These are phyloP conservation scores for Drosophila hydei DNA, from an alignment of 1,140 invertebrate species.

Conservation along the genomic window DNA sequence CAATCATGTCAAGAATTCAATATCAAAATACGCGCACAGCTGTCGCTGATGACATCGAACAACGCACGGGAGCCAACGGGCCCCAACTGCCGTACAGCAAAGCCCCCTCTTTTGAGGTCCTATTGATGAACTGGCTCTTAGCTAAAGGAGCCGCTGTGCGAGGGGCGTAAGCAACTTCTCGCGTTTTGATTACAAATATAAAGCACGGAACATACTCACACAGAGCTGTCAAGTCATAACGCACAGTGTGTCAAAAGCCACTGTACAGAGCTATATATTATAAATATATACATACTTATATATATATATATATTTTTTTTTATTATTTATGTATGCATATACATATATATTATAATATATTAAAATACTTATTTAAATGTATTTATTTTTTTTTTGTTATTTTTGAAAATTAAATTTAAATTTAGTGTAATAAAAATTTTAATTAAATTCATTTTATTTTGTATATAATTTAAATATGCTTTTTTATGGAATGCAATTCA, in stretches of 20 bases:
- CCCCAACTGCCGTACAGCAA: slow-evolving; percentile 2
- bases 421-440: too few species aligned
- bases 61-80: slow-evolving; percentile 34
- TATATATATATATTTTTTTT: neutral
- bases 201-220: slow-evolving; percentile 44
- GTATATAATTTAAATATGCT: too few species aligned
- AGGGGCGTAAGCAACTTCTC: neutral
- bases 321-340: too few species aligned
- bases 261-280: neutral
- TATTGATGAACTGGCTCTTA: slow-evolving; percentile 68
- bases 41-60: slow-evolving; percentile 71
- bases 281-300: too few species aligned
- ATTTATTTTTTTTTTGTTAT: neutral
- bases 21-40: slow-evolving; percentile 72
- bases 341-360: too few species aligned
- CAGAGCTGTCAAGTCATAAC: neutral
- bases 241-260: slow-evolving; percentile 19
- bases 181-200: slow-evolving; percentile 73
- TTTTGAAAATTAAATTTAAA: too few species aligned
- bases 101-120: slow-evolving; percentile 29
- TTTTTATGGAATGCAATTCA: too few species aligned
- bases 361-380: neutral
- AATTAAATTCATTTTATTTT: too few species aligned
- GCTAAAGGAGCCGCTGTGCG: neutral
- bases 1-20: slow-evolving; percentile 82